Percentiles rank a stretch among this genome's conserved stretches.
Evolutionary conservation across 2,797 vertebrate genomes (phyloP).

Genomic region (Gambusia yucatana): DNA sequence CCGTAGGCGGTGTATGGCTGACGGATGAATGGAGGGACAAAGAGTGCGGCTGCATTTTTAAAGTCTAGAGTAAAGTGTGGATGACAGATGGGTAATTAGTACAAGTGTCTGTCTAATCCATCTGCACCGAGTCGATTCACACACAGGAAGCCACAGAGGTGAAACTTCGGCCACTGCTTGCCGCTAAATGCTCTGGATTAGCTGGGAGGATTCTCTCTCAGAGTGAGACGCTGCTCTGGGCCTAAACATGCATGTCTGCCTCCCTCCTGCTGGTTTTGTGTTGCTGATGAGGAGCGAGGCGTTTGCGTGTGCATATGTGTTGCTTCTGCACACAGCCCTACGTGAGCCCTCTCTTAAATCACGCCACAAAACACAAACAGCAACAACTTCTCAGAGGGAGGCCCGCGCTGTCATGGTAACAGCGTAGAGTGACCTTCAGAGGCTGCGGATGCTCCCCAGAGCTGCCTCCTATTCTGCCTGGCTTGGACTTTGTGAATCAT

Average conservation of each 20-base stretch:
- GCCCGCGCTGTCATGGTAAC: conserved; percentile 76
- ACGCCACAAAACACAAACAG: conserved; percentile 22
- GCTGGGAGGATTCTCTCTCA: conserved; percentile 17
- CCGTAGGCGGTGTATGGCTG: conserved; percentile 1
- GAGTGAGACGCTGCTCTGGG: conserved; percentile 49
- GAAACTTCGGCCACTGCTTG: conserved; percentile 41
- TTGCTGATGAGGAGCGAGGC: conserved; percentile 34
- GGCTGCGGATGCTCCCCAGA: conserved; percentile 65
- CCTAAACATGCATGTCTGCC: conserved; percentile 63
- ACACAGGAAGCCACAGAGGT: conserved; percentile 30
- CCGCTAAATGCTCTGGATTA: conserved; percentile 11
- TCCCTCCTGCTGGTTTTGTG: conserved; percentile 59
- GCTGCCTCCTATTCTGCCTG: conserved; percentile 60
- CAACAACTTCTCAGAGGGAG: conserved; percentile 61
- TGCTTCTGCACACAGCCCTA: conserved; percentile 33
- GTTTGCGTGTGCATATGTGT: conserved; percentile 17
- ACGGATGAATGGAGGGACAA: conserved; percentile 48
- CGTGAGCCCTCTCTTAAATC: conserved; percentile 39
- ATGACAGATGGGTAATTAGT: conserved; percentile 68
- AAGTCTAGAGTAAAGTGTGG: conserved; percentile 41
- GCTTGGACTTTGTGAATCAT: conserved; percentile 75
- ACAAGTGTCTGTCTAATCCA: conserved; percentile 50
- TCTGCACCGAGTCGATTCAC: conserved; percentile 53
- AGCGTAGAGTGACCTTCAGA: conserved; percentile 73
- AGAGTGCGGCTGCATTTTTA: conserved; percentile 32